Percentiles rank a stretch among this genome's conserved stretches.
Evolutionary conservation across 2,888 invertebrate genomes (phyloP).

Genomic region (Encarsia formosa): DNA sequence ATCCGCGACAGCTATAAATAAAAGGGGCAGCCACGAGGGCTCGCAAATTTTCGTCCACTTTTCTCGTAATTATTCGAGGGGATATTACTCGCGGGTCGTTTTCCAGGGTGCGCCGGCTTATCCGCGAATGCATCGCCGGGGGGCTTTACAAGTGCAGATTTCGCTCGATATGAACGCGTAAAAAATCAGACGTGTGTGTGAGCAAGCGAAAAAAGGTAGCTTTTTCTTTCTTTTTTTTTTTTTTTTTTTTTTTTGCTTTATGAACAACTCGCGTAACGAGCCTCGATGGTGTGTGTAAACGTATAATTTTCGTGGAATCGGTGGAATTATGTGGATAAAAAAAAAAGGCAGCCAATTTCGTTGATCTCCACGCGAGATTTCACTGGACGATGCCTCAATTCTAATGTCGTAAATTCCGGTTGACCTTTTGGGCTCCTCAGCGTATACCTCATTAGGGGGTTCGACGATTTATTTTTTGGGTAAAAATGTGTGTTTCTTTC

Average conservation of each 20-base stretch:
- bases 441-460: no score
- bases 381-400: no score
- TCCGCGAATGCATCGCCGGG: slow-evolving; percentile 27
- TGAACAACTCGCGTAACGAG: no score
- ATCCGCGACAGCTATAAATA: no score
- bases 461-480: no score
- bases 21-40: slow-evolving; percentile 12
- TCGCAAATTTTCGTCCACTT: slow-evolving; percentile 36
- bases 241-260: slow-evolving; percentile 3
- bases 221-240: not conserved
- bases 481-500: no score
- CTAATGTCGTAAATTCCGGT: no score
- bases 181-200: not conserved
- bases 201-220: not conserved
- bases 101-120: slow-evolving; percentile 26
- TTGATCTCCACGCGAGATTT: no score
- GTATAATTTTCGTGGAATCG: slow-evolving; percentile 10
- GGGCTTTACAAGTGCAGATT: slow-evolving; percentile 32
- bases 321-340: slow-evolving; percentile 16
- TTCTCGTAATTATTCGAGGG: slow-evolving; percentile 34
- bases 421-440: no score
- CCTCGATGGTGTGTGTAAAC: not conserved
- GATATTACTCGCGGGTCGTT: slow-evolving; percentile 25
- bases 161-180: slow-evolving; percentile 33
- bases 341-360: slow-evolving; percentile 9